Evolutionary conservation across 2,797 vertebrate genomes (phyloP).

Genomic region (Bradypodion pumilum): DNA sequence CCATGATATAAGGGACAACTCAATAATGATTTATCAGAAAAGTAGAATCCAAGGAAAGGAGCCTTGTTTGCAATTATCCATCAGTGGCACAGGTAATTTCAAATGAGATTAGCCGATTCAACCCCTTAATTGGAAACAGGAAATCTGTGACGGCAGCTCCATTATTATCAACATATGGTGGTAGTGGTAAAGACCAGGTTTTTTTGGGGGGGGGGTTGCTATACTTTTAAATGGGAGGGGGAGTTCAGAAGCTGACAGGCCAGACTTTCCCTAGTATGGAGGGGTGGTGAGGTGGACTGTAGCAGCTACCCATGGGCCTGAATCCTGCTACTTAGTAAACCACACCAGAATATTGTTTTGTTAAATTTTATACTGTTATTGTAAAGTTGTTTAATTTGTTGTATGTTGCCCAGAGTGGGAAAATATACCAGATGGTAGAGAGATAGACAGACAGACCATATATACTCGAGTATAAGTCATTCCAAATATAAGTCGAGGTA

Average conservation of each 20-base stretch:
- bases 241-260: constrained; percentile 49
- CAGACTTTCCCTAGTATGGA: constrained; percentile 52
- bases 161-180: constrained; percentile 67
- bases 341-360: too few relatives aligned
- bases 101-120: constrained; percentile 69
- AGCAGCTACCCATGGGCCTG: too few relatives aligned
- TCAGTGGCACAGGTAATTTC: constrained; percentile 72
- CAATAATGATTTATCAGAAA: constrained; percentile 53
- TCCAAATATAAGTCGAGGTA: too few relatives aligned
- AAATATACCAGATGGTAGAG: too few relatives aligned
- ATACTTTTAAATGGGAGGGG: constrained; percentile 47
- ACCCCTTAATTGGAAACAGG: constrained; percentile 71
- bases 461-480: too few relatives aligned
- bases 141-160: constrained; percentile 49
- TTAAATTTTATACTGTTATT: too few relatives aligned
- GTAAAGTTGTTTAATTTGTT: too few relatives aligned
- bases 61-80: constrained; percentile 64
- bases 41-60: constrained; percentile 46
- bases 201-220: constrained; percentile 29
- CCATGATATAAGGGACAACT: constrained; percentile 45
- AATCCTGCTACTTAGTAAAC: too few relatives aligned
- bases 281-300: too few relatives aligned
- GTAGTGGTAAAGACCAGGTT: constrained; percentile 39
- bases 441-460: too few relatives aligned
- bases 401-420: too few relatives aligned